Conservation (phyloP, 2,888 invertebrate species). For the Ligdia adustata region DNA sequence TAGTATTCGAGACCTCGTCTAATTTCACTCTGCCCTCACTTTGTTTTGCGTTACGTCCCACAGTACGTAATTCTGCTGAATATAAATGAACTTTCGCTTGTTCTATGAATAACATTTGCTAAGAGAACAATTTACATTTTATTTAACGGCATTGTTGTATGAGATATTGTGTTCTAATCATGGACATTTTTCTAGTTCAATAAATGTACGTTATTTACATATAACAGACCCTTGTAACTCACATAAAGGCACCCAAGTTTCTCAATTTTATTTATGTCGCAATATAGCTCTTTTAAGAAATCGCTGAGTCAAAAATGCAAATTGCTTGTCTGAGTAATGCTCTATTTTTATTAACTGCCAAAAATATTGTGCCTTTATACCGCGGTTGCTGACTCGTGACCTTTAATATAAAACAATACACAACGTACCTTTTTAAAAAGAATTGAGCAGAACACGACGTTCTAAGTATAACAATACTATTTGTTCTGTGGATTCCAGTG, state of each 20-base stretch:
- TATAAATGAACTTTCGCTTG: conserved; percentile 70
- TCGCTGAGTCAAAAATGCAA: conserved; percentile 46
- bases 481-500: too few species aligned
- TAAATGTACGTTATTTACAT: conserved; percentile 25
- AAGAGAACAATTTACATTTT: conserved; percentile 67
- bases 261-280: conserved; percentile 29
- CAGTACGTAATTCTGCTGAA: conserved; percentile 63
- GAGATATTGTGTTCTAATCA: conserved; percentile 48
- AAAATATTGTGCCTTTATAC: conserved; percentile 61
- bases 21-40: conserved; percentile 53
- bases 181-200: conserved; percentile 37
- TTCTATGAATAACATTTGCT: conserved; percentile 75
- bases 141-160: conserved; percentile 50
- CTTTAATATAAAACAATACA: too few species aligned
- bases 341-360: conserved; percentile 62
- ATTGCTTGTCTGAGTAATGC: conserved; percentile 63
- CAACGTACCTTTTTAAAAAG: too few species aligned
- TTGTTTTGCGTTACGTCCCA: conserved; percentile 58
- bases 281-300: conserved; percentile 25
- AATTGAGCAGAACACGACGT: too few species aligned
- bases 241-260: conserved; percentile 21
- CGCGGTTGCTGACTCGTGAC: too few species aligned
- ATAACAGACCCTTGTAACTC: conserved; percentile 18
- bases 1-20: conserved; percentile 53
- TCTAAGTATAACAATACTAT: too few species aligned